Conservation (phyloP, 2,797 vertebrate genomes). For the Gouania willdenowi region DNA sequence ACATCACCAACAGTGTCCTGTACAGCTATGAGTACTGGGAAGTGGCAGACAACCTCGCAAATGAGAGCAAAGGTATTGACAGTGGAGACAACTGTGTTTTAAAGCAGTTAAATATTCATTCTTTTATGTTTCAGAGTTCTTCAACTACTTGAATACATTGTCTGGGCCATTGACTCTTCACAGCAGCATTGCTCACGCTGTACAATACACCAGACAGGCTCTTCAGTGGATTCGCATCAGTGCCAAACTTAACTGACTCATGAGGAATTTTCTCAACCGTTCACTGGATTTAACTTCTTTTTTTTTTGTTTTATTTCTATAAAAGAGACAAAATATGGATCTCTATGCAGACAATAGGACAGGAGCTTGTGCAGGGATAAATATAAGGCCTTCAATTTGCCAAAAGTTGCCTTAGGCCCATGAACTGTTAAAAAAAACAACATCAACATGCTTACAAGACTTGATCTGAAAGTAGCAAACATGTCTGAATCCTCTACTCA, state of each 20-base stretch:
- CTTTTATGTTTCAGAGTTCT: conserved; percentile 83
- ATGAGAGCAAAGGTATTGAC: conserved; percentile 91
- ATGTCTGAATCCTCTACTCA: no score
- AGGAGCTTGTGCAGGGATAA: conserved; percentile 1
- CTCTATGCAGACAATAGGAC: conserved; percentile 18
- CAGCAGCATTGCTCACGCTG: conserved; percentile 93
- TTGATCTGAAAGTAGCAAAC: no score
- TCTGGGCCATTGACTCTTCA: conserved; percentile 95
- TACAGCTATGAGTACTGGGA: conserved; percentile 99
- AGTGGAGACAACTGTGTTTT: neutral
- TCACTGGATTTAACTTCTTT: conserved; percentile 11
- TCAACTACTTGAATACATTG: conserved; percentile 94
- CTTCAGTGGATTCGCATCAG: conserved; percentile 96
- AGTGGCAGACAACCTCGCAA: conserved; percentile 93
- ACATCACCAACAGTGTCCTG: conserved; percentile 97
- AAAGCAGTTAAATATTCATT: conserved; percentile 4
- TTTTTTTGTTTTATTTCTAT: conserved; percentile 1
- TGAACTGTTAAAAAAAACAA: no score
- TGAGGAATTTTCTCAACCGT: conserved; percentile 15
- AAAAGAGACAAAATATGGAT: conserved; percentile 19
- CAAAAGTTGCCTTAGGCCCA: conserved; percentile 38
- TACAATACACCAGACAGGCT: conserved; percentile 96
- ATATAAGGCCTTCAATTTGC: conserved; percentile 37
- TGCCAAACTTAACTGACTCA: conserved; percentile 81
- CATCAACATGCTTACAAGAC: no score